These are phyloP conservation scores for Clostera curtula DNA, from an alignment of 2,888 invertebrate species.

Conservation along the genomic window DNA sequence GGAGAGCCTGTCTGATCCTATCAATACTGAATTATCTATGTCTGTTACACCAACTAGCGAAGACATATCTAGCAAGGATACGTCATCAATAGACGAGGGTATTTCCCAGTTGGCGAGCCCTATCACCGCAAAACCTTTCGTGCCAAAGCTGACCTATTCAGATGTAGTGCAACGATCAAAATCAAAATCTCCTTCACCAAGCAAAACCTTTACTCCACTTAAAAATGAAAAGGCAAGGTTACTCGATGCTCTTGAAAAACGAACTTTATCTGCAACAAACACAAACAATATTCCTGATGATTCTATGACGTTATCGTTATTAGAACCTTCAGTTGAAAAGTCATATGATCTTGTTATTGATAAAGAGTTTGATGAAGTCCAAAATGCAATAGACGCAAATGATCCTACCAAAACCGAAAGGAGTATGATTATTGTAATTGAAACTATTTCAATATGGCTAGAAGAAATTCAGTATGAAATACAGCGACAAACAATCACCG, in stretches of 20 bases:
- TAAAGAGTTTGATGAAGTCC: slow-evolving; percentile 74
- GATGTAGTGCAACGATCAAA: slow-evolving; percentile 66
- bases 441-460: slow-evolving; percentile 88
- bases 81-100: slow-evolving; percentile 64
- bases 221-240: slow-evolving; percentile 53
- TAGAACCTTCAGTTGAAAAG: slow-evolving; percentile 58
- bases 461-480: slow-evolving; percentile 90
- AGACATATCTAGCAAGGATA: slow-evolving; percentile 52
- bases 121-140: slow-evolving; percentile 26
- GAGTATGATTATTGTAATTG: slow-evolving; percentile 83
- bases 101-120: slow-evolving; percentile 58
- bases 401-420: slow-evolving; percentile 78
- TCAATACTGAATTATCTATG: slow-evolving; percentile 63
- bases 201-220: slow-evolving; percentile 37
- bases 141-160: slow-evolving; percentile 56
- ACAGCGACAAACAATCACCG: slow-evolving; percentile 50
- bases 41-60: slow-evolving; percentile 64
- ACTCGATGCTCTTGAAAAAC: slow-evolving; percentile 52
- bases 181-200: slow-evolving; percentile 67
- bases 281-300: slow-evolving; percentile 39
- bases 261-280: slow-evolving; percentile 44
- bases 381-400: slow-evolving; percentile 73
- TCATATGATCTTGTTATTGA: slow-evolving; percentile 72
- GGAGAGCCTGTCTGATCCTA: slow-evolving; percentile 66
- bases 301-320: slow-evolving; percentile 45